Evolutionary conservation across 2,888 invertebrate genomes (phyloP).

Genomic region (Ormyrus labotus): DNA sequence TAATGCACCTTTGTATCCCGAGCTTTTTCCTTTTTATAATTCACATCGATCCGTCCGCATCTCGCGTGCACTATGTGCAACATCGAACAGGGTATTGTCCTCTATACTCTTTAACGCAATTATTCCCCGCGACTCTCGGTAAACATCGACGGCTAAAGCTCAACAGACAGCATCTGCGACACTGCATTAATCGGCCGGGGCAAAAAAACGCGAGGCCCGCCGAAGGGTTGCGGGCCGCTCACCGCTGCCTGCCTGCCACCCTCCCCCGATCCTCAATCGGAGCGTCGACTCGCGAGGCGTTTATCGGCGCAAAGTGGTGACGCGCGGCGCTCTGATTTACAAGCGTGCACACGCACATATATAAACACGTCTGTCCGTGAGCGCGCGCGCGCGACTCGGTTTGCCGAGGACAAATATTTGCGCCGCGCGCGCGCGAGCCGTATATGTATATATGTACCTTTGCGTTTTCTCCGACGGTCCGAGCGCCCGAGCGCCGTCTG

Average conservation of each 20-base stretch:
- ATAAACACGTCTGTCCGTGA: no score
- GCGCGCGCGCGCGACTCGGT: slow-evolving; percentile 24
- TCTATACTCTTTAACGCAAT: no score
- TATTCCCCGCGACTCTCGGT: no score
- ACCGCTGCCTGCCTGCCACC: background rate
- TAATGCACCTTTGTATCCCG: no score
- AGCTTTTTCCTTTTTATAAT: no score
- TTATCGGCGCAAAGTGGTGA: background rate
- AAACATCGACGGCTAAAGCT: no score
- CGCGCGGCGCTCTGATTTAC: background rate
- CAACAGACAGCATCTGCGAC: no score
- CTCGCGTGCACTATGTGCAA: no score
- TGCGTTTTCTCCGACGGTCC: background rate
- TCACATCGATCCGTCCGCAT: no score
- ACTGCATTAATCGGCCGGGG: background rate
- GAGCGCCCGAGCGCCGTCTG: background rate
- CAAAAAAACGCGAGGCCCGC: background rate
- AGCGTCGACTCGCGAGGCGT: background rate
- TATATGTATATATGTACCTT: background rate
- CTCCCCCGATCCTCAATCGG: background rate
- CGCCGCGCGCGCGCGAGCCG: background rate
- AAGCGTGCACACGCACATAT: background rate
- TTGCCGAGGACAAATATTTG: slow-evolving; percentile 44
- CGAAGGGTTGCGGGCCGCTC: slow-evolving; percentile 18
- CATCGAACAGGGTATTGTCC: no score